Percentiles rank a stretch among this genome's conserved stretches.
phyloP scores from a whole-genome alignment of 1,140 invertebrate genomes.

The Drosophila santomea region DNA sequence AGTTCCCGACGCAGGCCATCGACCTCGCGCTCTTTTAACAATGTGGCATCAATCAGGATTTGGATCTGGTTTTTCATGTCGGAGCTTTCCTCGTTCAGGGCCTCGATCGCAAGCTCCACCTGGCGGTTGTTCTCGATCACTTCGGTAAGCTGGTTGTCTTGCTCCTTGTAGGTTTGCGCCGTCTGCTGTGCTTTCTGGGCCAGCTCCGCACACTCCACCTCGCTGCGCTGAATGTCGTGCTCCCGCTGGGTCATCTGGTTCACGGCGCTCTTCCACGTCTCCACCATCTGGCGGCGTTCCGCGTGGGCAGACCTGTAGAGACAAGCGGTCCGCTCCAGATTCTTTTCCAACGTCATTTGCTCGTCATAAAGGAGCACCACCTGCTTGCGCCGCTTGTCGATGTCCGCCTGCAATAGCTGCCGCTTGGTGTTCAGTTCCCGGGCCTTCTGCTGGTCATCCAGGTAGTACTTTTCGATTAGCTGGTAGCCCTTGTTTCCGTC shows the following conservation, averaged over 20 bases:
- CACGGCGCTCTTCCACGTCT: conserved; percentile 82
- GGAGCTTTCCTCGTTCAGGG: conserved; percentile 67
- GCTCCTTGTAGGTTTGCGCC: conserved; percentile 33
- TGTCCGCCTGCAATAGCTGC: conserved; percentile 78
- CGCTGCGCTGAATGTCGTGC: conserved; percentile 60
- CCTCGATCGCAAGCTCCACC: conserved; percentile 66
- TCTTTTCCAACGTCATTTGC: conserved; percentile 76
- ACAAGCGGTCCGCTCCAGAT: conserved; percentile 73
- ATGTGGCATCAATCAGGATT: conserved; percentile 39
- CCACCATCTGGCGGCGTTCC: conserved; percentile 79
- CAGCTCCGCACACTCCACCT: conserved; percentile 47
- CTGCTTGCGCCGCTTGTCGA: conserved; percentile 66
- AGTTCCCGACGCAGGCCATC: conserved; percentile 65
- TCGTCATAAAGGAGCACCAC: conserved; percentile 74
- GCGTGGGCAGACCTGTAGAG: conserved; percentile 75
- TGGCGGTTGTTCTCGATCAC: conserved; percentile 74
- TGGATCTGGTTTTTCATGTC: conserved; percentile 68
- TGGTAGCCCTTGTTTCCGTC: conserved; percentile 86
- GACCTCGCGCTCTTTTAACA: conserved; percentile 74
- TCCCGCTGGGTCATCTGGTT: conserved; percentile 81
- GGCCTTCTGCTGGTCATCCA: conserved; percentile 87
- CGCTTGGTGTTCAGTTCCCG: conserved; percentile 85
- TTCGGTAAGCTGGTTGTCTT: conserved; percentile 58
- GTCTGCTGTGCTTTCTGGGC: conserved; percentile 10
- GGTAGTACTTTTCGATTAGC: conserved; percentile 86